Evolutionary conservation across 2,888 invertebrate species (phyloP), one percentile per base, ranked within the genome.

Genomic region (Epicampocera succincta): DNA sequence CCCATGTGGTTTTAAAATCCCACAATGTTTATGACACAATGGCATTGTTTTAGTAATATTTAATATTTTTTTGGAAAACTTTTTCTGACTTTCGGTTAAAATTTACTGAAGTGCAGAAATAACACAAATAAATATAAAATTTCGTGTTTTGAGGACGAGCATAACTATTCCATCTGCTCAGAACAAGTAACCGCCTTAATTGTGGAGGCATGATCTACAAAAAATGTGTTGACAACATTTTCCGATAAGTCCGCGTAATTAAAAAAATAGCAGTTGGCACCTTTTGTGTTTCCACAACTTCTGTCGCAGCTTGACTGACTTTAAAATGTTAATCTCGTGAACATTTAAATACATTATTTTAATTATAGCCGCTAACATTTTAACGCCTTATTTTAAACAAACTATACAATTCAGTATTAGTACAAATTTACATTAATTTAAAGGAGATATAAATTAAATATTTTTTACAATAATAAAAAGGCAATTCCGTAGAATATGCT

Each of bases 281-380:
- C 42, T 44, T 68, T 68, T 68, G 3, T 4, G n/a, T 3, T 38
- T 33, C 0, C 44, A 15, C 8, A 3, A 12, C n/a, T 11, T n/a
- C 15, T 11, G 6, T 11, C 19, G 33, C 29, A 29, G 6, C 40
- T 60, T 17, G 8, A 25, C 25, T 50, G 9, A 60, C 50, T 72
- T 50, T 72, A n/a, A 29, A 19, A 72, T 72, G 72, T 29, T 44
- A 72, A 72, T 72, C 29, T 52, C n/a, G 17, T 40, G 15, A 13
- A 12, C 38, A 50, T 60, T 71, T 46, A 56, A 58, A 50, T 71
- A 9, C 33, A 33, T 33, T 33, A 60, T 40, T 52, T 19, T 72
- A 72, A 61, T 72, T 61, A 50, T 13, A 60, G 46, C 19, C 40
- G 33, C 13, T 61, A 42, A 44, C 54, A 52, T 52, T 52, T 60